Conservation (phyloP, 2,797 vertebrate species). For the Sebastes minor region DNA sequence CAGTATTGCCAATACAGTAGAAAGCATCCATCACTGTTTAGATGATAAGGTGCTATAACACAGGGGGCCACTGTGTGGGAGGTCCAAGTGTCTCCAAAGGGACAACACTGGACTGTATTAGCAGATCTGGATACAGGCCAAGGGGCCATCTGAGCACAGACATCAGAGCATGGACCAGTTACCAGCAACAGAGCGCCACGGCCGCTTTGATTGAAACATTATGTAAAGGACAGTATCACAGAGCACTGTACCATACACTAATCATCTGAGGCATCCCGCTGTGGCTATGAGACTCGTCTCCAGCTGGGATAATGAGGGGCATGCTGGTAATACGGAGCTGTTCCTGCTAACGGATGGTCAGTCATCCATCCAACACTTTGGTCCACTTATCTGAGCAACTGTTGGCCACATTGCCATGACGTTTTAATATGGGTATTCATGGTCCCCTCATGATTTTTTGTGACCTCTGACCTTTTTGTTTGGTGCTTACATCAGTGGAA, state of each 20-base stretch:
- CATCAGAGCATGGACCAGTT: conserved; percentile 68
- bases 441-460: neutral
- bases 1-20: conserved; percentile 35
- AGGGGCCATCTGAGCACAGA: conserved; percentile 47
- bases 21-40: conserved; percentile 16
- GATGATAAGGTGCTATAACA: conserved; percentile 14
- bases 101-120: conserved; percentile 49
- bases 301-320: conserved; percentile 69
- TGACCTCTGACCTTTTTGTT: conserved; percentile 5
- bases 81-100: conserved; percentile 31
- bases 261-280: conserved; percentile 58
- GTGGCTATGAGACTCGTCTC: conserved; percentile 56
- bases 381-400: conserved; percentile 21
- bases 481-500: neutral
- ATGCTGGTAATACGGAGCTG: conserved; percentile 30
- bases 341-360: conserved; percentile 26
- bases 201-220: conserved; percentile 54
- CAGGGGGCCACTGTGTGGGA: conserved; percentile 29
- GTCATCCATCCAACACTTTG: conserved; percentile 38
- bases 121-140: conserved; percentile 60
- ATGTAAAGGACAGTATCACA: conserved; percentile 64
- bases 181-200: conserved; percentile 54
- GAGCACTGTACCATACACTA: conserved; percentile 62
- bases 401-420: neutral
- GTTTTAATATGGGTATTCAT: conserved; percentile 9